Evolutionary conservation across 2,888 invertebrate genomes (phyloP).

Genomic region (Drosophila flavopinicola): DNA sequence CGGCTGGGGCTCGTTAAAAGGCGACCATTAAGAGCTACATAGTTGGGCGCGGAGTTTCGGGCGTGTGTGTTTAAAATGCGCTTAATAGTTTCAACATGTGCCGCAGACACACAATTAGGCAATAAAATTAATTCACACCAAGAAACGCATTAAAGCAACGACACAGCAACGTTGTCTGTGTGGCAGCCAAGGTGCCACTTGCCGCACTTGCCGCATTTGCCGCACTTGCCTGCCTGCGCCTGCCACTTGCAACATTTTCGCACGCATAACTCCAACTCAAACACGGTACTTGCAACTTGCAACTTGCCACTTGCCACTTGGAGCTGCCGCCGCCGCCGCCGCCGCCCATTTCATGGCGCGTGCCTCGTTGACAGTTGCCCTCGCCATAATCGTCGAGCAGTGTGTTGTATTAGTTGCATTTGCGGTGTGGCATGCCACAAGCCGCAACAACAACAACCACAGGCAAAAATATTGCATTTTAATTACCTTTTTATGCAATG

Average conservation of each 20-base stretch:
- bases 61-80: conserved; percentile 63
- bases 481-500: conserved; percentile 44
- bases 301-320: conserved; percentile 17
- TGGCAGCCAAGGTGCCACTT: conserved; percentile 54
- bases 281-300: conserved; percentile 18
- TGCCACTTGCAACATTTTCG: conserved; percentile 79
- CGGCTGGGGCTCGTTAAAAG: conserved; percentile 29
- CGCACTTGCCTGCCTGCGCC: conserved; percentile 2
- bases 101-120: conserved; percentile 78
- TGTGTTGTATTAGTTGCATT: conserved; percentile 41
- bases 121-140: conserved; percentile 83
- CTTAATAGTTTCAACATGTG: conserved; percentile 84
- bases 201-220: conserved; percentile 24
- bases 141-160: conserved; percentile 66
- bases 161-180: conserved; percentile 15
- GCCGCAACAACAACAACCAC: conserved; percentile 8
- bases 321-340: conserved; percentile 15
- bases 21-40: conserved; percentile 69
- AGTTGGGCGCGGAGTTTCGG: conserved; percentile 48
- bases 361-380: conserved; percentile 52
- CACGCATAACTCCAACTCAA: conserved; percentile 75
- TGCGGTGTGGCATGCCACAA: conserved; percentile 33
- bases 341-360: conserved; percentile 57
- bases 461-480: conserved; percentile 32
- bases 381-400: conserved; percentile 48